These are phyloP conservation scores for Stomatorhinus walkeri DNA, from an alignment of 2,797 vertebrate species.

Conservation along the genomic window DNA sequence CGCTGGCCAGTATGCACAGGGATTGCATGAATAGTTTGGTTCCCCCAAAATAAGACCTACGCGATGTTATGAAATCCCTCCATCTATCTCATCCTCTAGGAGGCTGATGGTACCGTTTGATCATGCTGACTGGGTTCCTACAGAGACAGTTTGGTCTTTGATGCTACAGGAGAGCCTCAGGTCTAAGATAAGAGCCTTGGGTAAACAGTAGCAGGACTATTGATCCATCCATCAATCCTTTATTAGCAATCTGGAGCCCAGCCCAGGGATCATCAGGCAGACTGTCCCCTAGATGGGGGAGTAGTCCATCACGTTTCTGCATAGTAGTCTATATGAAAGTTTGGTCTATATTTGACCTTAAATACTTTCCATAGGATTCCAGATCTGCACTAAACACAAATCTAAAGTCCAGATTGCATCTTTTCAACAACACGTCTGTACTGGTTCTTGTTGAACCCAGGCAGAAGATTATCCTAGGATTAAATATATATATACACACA, in stretches of 20 bases:
- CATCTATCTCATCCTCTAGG: neutral
- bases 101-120: neutral
- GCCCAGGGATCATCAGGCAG: neutral
- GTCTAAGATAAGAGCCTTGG: slow-evolving; percentile 1
- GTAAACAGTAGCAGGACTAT: neutral
- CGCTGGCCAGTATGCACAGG: slow-evolving; percentile 19
- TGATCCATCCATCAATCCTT: neutral
- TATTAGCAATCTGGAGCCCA: neutral
- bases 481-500: neutral
- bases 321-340: neutral
- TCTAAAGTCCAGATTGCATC: neutral
- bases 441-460: neutral
- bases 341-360: neutral
- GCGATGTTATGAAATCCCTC: neutral
- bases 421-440: neutral
- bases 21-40: slow-evolving; percentile 28
- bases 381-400: neutral
- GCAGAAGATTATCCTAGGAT: neutral
- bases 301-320: neutral
- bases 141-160: neutral
- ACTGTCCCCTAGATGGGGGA: neutral
- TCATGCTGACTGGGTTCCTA: neutral
- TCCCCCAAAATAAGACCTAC: slow-evolving; percentile 22
- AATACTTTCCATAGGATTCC: neutral
- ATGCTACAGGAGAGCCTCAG: neutral